A percentile compares a stretch with the other conserved stretches of the same genome.
phyloP scores from a whole-genome alignment of 2,888 invertebrate species.

The Biston betularia region DNA sequence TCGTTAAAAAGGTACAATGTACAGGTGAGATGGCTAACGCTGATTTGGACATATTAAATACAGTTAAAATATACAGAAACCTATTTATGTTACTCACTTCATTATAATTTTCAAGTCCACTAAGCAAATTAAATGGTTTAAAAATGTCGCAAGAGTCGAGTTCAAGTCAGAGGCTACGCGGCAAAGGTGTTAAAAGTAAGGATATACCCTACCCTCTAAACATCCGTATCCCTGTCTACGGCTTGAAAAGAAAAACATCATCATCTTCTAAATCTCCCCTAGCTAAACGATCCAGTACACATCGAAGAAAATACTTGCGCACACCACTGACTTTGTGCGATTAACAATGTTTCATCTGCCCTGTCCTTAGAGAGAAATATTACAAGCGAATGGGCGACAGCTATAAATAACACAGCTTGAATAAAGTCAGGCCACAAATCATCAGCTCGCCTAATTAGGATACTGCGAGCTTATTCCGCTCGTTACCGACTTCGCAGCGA shows the following conservation, averaged over 20 bases:
- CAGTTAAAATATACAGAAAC: not conserved
- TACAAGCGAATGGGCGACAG: constrained; percentile 32
- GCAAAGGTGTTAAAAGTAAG: no score
- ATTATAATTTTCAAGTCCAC: constrained; percentile 14
- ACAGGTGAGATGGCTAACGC: no score
- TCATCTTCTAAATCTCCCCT: no score
- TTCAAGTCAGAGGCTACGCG: constrained; percentile 42
- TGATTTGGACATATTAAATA: not conserved
- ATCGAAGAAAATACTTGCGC: no score
- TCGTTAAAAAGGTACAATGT: no score
- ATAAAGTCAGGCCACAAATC: constrained; percentile 57
- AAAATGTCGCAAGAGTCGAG: constrained; percentile 35
- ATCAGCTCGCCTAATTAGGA: constrained; percentile 58
- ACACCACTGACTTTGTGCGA: no score
- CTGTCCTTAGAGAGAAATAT: no score
- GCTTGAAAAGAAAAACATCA: no score
- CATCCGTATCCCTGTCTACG: no score
- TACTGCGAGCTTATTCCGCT: constrained; percentile 50
- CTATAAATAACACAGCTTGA: constrained; percentile 61
- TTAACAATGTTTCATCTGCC: no score
- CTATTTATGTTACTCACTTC: not conserved
- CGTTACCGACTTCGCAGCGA: not conserved
- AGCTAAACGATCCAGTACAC: no score
- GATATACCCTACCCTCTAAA: no score
- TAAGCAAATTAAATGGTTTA: constrained; percentile 7